A percentile compares a stretch with the other conserved stretches of the same genome.
Evolutionary conservation across 2,888 invertebrate genomes (phyloP).

Genomic region (Nemoura dubitans): DNA sequence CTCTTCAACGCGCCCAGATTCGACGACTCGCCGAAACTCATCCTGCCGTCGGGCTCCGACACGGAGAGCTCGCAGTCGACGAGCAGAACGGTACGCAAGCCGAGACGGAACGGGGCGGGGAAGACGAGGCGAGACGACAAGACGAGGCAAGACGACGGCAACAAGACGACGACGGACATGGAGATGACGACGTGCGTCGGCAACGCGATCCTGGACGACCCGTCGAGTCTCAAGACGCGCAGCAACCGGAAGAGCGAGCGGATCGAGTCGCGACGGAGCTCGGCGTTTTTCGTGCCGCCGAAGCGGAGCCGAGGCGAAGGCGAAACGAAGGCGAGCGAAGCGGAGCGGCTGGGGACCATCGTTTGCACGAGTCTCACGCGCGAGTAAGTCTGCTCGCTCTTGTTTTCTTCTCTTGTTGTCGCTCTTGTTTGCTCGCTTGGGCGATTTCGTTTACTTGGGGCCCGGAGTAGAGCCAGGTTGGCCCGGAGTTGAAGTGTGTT

Average conservation of each 20-base stretch:
- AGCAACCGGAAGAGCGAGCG: background rate
- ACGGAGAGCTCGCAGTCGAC: background rate
- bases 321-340: background rate
- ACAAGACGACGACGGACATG: slow-evolving; percentile 15
- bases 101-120: too few species aligned
- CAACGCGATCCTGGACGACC: background rate
- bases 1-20: background rate
- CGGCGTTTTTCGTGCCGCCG: background rate
- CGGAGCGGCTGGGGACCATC: slow-evolving; percentile 39
- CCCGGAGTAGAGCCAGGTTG: too few species aligned
- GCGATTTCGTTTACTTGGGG: too few species aligned
- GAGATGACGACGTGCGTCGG: background rate
- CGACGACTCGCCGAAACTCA: slow-evolving; percentile 10
- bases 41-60: background rate
- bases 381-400: slow-evolving; percentile 45
- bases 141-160: background rate
- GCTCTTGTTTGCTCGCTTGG: too few species aligned
- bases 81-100: too few species aligned
- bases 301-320: too few species aligned
- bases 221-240: background rate
- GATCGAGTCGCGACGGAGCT: slow-evolving; percentile 1
- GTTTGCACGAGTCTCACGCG: slow-evolving; percentile 46
- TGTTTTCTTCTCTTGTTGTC: too few species aligned
- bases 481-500: too few species aligned
- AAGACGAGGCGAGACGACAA: background rate